Conservation (phyloP, 2,888 invertebrate species). For the Lasioglossum leucozonium region DNA sequence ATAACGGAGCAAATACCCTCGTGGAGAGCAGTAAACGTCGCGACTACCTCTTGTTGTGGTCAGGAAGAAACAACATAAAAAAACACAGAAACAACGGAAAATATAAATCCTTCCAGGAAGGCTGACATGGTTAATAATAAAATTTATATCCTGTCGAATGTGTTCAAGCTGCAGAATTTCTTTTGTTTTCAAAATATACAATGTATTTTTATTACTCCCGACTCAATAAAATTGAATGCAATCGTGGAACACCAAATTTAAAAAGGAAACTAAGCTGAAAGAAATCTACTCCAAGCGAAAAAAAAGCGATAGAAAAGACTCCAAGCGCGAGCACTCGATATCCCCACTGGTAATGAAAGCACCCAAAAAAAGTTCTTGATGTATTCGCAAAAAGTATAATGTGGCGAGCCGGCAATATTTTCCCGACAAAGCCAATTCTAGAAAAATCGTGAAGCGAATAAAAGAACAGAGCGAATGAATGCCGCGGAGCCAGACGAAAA, state of each 20-base stretch:
- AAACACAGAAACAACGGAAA: neutral
- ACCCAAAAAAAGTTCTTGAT: no score
- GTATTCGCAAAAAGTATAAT: no score
- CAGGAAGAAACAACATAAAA: neutral
- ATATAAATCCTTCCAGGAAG: neutral
- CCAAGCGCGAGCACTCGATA: no score
- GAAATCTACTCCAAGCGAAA: no score
- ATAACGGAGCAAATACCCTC: slow-evolving; percentile 33
- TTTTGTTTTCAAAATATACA: neutral
- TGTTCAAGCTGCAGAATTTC: neutral
- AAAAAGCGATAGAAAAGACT: no score
- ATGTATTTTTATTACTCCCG: no score
- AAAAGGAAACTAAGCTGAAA: no score
- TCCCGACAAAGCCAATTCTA: neutral
- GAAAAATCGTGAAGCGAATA: neutral
- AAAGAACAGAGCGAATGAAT: neutral
- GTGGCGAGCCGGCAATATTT: neutral
- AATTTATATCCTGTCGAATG: neutral
- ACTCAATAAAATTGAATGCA: no score
- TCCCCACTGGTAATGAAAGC: no score
- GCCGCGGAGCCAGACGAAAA: neutral
- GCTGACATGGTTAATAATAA: neutral
- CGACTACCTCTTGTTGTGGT: neutral
- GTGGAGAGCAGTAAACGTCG: slow-evolving; percentile 17
- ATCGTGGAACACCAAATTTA: no score